Conservation (phyloP, 2,113 vertebrate genomes). For the Blennius ocellaris region DNA sequence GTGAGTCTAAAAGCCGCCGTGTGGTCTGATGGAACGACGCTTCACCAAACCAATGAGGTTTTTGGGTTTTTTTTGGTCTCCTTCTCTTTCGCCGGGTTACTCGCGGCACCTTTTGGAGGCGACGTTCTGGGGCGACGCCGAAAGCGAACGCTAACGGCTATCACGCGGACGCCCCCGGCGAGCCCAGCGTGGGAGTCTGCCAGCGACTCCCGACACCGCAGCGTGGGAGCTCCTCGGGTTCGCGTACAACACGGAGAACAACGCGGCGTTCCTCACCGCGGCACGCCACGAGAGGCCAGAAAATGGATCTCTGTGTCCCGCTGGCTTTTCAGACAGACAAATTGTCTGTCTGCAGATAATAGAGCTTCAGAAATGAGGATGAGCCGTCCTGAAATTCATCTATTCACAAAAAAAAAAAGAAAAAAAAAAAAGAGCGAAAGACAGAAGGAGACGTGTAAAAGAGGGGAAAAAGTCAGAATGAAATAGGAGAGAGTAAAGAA, state of each 20-base stretch:
- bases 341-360: conserved; percentile 66
- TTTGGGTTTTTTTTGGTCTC: too few species aligned
- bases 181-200: conserved; percentile 57
- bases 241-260: conserved; percentile 14
- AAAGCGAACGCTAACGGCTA: conserved; percentile 57
- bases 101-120: conserved; percentile 2
- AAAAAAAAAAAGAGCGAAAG: conserved; percentile 8
- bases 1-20: too few species aligned
- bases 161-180: conserved; percentile 47
- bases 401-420: conserved; percentile 40
- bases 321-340: conserved; percentile 66
- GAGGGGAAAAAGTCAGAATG: conserved; percentile 37
- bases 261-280: conserved; percentile 3
- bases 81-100: too few species aligned
- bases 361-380: conserved; percentile 58
- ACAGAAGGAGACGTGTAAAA: conserved; percentile 11
- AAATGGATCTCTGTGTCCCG: conserved; percentile 55
- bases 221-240: conserved; percentile 7
- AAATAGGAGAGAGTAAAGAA: conserved; percentile 46
- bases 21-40: too few species aligned
- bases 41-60: too few species aligned
- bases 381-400: conserved; percentile 59
- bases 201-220: conserved; percentile 35
- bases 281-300: conserved; percentile 21
- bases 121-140: conserved; percentile 43